Base-by-base conservation (phyloP, 2,797 vertebrate genomes). In the Hirundo rustica region DNA sequence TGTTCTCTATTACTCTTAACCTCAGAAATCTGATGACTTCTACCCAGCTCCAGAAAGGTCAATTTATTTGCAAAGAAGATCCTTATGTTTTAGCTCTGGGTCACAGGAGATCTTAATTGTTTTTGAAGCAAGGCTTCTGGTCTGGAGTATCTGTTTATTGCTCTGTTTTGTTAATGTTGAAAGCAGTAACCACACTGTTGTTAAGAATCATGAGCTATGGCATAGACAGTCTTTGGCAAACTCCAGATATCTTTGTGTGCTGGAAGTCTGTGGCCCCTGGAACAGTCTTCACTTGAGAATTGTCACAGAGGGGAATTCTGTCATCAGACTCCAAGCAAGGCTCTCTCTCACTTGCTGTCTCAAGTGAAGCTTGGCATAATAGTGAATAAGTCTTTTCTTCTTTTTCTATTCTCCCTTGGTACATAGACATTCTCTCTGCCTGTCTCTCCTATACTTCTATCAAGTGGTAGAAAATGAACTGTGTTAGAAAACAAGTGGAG, bases 381-480 rank as follows among this genome's bases (percentile, higher is more conserved):
- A 77, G 66, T 94, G 58, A 80, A 76, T 92, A 93, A 71, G 44
- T 27, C 74, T 93, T 89, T 85, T 70, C n/a, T 40, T 93, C 61
- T 93, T 72, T 83, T 89, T 82, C 91, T 57, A 0, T 91, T 90
- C 76, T 64, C 54, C 26, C 26, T 74, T 75, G 11, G 38, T 58
- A 50, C 45, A 23, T 6, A 84, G 47, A 27, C 53, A 62, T 23
- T 70, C 47, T 88, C 36, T 27, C 58, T 95, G 47, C 85, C 83
- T 87, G 38, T 94, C 87, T 92, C 34, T 57, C 54, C 61, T 93
- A 47, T 85, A 79, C 93, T 95, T 92, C 92, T 81, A 86, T 88
- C 62, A 95, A 82, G 70, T 38, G 50, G 12, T 74, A 89, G 71
- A 95, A 96, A 96, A 97, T 93, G 66, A 96, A 77, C 92, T 84